phyloP scores from a whole-genome alignment of 2,888 invertebrate genomes.

The Ditylenchus weischeri region DNA sequence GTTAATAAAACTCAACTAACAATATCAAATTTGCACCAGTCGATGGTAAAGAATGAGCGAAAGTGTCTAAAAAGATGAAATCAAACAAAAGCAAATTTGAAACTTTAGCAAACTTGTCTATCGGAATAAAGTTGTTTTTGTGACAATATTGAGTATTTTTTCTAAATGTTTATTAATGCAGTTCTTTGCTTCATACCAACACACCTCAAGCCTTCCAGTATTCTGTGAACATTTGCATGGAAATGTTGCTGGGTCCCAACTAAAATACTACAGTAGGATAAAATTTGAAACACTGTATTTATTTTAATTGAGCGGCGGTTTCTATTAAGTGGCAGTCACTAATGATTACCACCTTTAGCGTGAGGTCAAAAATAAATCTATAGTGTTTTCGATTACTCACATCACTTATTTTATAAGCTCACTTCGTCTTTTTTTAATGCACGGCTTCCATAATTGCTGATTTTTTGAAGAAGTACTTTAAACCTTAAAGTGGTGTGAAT shows the following conservation, averaged over 20 bases:
- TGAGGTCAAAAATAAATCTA: no score
- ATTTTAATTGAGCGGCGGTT: not conserved
- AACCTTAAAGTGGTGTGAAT: no score
- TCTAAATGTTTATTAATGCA: not conserved
- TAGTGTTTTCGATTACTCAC: no score
- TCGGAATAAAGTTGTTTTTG: constrained; percentile 34
- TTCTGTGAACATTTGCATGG: constrained; percentile 38
- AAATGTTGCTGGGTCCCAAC: constrained; percentile 40
- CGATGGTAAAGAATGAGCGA: constrained; percentile 43
- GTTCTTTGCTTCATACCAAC: not conserved
- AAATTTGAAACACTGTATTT: not conserved
- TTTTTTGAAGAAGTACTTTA: no score
- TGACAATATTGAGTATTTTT: constrained; percentile 36
- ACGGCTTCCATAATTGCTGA: no score
- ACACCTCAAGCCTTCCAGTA: constrained; percentile 29
- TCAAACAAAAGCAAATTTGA: no score
- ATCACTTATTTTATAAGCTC: no score
- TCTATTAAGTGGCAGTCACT: no score
- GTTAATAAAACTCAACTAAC: constrained; percentile 28
- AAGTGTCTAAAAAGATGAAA: constrained; percentile 34
- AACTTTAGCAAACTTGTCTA: constrained; percentile 31
- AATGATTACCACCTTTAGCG: no score
- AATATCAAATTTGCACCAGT: constrained; percentile 53
- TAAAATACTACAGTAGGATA: constrained; percentile 35
- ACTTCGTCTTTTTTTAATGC: no score